Evolutionary conservation across 2,888 invertebrate species (phyloP), one percentile per base, ranked within the genome.

Genomic region (Cantharis rustica): DNA sequence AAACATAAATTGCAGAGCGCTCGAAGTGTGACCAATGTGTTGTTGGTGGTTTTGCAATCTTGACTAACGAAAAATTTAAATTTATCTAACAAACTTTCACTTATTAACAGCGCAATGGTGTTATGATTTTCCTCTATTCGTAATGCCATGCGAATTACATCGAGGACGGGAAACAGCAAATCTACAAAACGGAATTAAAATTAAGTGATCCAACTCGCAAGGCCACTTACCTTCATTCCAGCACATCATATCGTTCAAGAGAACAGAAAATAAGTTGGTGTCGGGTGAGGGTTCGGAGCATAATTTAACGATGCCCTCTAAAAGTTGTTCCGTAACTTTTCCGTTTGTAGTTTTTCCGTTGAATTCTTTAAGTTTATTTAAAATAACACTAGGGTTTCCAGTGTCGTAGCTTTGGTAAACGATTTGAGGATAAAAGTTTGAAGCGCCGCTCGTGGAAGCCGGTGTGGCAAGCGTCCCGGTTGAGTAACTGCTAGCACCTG

Each of bases 161-260:
- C 98, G 81, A 99, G 88, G 5, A 94, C 95, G 0, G 98, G 98
- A 86, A 98, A 97, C 1, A 97, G 90, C 79, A 93, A 91, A 85
- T 95, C 95, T 91, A 88, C 73, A 89, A 90, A 61, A 9, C 69
- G 69, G 70, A 61, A 63, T 20, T 61, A 9, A 71, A 11, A n/a
- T 66, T 71, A 68, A 61, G 9, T n/a, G 7, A 1, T n/a, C 47
- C n/a, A 13, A n/a, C n/a, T n/a, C 1, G 2, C 7, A 47, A 0
- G 61, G 31, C 10, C 10, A 70, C 75, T 84, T 86, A 94, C 94
- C 93, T 88, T 92, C 90, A 61, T 94, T 93, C 95, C 95, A 96
- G 75, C 91, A 89, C 74, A 95, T 87, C 83, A 94, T 88, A 84
- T 90, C 89, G 84, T 47, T 47, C 47, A 47, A 47, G 47, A 47